These are phyloP conservation scores for Daboia siamensis DNA, from an alignment of 2,113 vertebrate genomes.

Conservation along the genomic window DNA sequence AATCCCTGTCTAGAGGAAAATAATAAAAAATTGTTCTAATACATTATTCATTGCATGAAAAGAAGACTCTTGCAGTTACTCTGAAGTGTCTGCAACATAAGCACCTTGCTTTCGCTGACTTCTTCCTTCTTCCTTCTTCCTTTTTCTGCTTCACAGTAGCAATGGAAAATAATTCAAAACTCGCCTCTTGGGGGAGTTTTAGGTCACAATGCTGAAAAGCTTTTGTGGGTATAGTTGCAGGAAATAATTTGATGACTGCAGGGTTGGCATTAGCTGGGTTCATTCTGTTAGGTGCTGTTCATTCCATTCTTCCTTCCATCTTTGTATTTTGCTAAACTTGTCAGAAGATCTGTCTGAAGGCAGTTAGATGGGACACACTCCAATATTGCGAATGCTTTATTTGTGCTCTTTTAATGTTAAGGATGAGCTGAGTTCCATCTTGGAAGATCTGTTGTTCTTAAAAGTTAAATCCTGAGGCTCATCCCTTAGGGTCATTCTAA, in stretches of 20 bases:
- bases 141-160: background rate
- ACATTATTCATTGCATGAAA: background rate
- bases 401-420: background rate
- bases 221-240: background rate
- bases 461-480: background rate
- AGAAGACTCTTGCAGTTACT: background rate
- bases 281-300: background rate
- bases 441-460: background rate
- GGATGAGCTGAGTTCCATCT: background rate
- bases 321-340: slow-evolving; percentile 9
- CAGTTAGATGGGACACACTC: background rate
- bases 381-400: background rate
- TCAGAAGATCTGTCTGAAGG: background rate
- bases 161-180: background rate
- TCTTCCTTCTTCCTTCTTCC: background rate
- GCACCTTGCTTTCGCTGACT: background rate
- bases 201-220: background rate
- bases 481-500: background rate
- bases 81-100: background rate
- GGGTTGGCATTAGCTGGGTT: accelerated
- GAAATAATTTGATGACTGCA: accelerated
- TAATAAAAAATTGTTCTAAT: background rate
- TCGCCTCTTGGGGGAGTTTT: background rate
- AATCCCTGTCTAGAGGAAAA: slow-evolving; percentile 35
- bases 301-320: background rate